Conservation (phyloP, 2,113 vertebrate genomes). For the Clarias macrocephalus region DNA sequence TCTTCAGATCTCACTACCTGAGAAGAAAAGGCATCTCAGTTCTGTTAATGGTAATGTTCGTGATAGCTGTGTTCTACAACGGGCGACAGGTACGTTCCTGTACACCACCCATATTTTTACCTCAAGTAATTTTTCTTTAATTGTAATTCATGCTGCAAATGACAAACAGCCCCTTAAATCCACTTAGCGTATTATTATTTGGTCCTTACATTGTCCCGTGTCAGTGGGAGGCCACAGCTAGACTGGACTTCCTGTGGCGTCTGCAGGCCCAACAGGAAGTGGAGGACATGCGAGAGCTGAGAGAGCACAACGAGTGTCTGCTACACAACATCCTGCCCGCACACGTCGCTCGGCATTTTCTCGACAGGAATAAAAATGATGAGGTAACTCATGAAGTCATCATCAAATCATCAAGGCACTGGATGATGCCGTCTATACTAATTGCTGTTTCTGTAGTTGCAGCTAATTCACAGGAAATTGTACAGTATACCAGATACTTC, state of each 20-base stretch:
- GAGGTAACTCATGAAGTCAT: constrained; percentile 71
- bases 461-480: background rate
- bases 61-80: constrained; percentile 92
- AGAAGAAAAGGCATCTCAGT: constrained; percentile 89
- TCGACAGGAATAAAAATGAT: constrained; percentile 89
- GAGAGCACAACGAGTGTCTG: constrained; percentile 94
- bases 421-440: background rate
- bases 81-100: constrained; percentile 83
- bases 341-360: constrained; percentile 89
- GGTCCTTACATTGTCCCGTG: background rate
- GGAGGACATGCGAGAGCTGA: constrained; percentile 92
- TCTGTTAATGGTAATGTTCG: constrained; percentile 90
- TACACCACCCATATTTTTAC: background rate
- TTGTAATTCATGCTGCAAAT: background rate
- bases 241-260: constrained; percentile 94
- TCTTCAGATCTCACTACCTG: constrained; percentile 81
- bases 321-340: constrained; percentile 91
- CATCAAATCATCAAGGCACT: background rate
- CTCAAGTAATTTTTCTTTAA: background rate
- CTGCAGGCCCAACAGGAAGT: constrained; percentile 96
- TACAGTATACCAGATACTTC: background rate
- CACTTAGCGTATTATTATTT: background rate
- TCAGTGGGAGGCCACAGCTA: constrained; percentile 92
- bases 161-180: background rate
- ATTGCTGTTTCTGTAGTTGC: background rate